phyloP scores from a whole-genome alignment of 2,888 invertebrate species.

The Panopea generosa region DNA sequence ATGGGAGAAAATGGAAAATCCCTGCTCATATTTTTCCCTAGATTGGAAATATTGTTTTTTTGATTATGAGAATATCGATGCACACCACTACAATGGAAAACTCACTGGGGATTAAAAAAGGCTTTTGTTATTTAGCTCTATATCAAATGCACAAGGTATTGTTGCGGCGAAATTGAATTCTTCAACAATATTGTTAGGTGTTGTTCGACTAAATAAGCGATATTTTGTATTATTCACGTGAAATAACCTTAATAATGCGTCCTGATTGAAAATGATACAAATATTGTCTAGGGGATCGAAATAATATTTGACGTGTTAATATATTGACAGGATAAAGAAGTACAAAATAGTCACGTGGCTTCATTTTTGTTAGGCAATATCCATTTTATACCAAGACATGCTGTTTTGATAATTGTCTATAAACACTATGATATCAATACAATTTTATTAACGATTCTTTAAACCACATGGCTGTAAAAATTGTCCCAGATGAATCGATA shows the following conservation, averaged over 20 bases:
- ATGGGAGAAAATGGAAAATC: conserved; percentile 67
- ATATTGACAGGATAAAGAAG: background rate
- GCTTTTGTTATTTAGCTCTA: conserved; percentile 62
- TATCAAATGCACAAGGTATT: conserved; percentile 60
- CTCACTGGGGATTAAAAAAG: conserved; percentile 63
- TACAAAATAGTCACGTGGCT: no score
- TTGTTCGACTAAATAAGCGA: conserved; percentile 61
- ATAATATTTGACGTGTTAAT: conserved; percentile 9
- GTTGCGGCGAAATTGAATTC: conserved; percentile 64
- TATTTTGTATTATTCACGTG: conserved; percentile 46
- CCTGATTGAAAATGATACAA: conserved; percentile 44
- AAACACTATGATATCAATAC: no score
- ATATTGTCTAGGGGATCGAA: conserved; percentile 32
- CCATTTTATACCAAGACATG: no score
- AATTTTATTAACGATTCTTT: background rate
- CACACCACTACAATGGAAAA: conserved; percentile 47
- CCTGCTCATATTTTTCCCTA: conserved; percentile 57
- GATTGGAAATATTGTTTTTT: conserved; percentile 65
- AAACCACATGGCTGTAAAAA: background rate
- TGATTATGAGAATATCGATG: conserved; percentile 64
- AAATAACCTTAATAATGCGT: conserved; percentile 53
- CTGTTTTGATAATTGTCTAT: no score
- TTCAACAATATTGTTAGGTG: conserved; percentile 53
- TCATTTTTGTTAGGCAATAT: no score
- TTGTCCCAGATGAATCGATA: no score